Evolutionary conservation across 2,888 invertebrate genomes (phyloP).

Genomic region (Thymelicus lineola): DNA sequence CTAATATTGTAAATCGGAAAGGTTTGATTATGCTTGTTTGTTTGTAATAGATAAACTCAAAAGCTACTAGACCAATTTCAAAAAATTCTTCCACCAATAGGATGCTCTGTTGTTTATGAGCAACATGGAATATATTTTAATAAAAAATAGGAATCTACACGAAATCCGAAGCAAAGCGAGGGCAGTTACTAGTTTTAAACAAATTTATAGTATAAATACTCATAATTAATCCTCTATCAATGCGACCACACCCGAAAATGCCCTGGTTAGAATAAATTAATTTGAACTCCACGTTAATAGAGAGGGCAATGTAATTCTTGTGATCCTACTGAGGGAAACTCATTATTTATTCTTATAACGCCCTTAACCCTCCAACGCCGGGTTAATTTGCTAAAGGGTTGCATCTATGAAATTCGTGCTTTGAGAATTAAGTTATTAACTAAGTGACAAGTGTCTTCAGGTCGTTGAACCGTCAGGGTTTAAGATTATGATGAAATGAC

Average conservation of each 20-base stretch:
- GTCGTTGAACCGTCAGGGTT: conserved; percentile 2
- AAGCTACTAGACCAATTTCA: no score
- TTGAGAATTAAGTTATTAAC: conserved; percentile 54
- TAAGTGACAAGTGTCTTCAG: conserved; percentile 40
- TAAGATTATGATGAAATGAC: conserved; percentile 6
- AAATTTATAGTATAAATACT: no score
- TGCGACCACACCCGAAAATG: conserved; percentile 46
- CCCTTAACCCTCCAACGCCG: conserved; percentile 60
- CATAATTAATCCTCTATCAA: no score
- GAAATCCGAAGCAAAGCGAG: no score
- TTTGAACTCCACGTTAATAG: conserved; percentile 71
- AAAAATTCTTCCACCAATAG: no score
- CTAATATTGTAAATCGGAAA: no score
- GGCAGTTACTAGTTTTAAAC: no score
- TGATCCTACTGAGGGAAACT: conserved; percentile 55
- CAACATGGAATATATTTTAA: no score
- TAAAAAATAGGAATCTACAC: no score
- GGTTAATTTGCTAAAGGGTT: conserved; percentile 67
- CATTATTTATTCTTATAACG: conserved; percentile 78
- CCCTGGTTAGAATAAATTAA: conserved; percentile 72
- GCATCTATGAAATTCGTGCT: conserved; percentile 61
- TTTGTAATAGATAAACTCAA: no score
- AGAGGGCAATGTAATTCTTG: conserved; percentile 61
- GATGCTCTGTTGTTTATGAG: no score
- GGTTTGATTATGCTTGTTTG: no score